These are phyloP conservation scores for Branchinecta lindahli DNA, from an alignment of 1,140 invertebrate species.

Conservation along the genomic window DNA sequence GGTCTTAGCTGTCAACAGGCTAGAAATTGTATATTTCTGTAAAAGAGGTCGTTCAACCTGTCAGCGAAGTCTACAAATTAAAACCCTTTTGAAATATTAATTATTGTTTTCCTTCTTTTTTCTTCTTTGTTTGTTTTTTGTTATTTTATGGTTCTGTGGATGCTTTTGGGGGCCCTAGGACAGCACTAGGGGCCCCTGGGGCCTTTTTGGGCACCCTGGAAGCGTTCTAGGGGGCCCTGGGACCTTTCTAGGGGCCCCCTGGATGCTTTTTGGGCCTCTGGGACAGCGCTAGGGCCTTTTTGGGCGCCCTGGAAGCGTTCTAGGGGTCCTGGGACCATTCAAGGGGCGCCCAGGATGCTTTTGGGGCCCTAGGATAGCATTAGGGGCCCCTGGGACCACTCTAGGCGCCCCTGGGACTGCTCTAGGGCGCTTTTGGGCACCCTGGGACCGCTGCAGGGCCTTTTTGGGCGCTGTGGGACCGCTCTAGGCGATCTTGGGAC, in stretches of 20 bases:
- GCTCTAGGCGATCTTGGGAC: too few relatives aligned
- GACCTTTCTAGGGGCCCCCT: not conserved
- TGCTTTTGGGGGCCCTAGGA: not conserved
- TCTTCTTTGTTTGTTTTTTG: not conserved
- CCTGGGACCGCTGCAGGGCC: not conserved
- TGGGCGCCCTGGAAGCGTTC: conserved; percentile 1
- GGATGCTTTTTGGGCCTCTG: conserved; percentile 7
- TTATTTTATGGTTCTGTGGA: not conserved
- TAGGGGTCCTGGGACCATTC: not conserved
- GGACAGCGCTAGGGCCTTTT: not conserved
- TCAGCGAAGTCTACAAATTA: not conserved
- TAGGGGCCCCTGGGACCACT: not conserved
- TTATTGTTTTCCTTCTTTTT: not conserved
- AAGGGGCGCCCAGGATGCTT: too few relatives aligned
- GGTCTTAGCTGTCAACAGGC: not conserved
- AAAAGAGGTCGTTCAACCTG: not conserved
- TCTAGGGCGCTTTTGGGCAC: conserved; percentile 3
- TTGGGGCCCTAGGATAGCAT: not conserved
- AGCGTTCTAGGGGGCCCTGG: not conserved
- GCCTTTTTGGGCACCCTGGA: not conserved
- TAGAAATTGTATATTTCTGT: not conserved
- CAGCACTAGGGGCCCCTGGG: not conserved
- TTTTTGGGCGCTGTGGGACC: not conserved
- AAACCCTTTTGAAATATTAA: not conserved
- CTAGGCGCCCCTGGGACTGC: not conserved